Conservation (phyloP, 2,888 invertebrate species). For the Zootermopsis nevadensis region DNA sequence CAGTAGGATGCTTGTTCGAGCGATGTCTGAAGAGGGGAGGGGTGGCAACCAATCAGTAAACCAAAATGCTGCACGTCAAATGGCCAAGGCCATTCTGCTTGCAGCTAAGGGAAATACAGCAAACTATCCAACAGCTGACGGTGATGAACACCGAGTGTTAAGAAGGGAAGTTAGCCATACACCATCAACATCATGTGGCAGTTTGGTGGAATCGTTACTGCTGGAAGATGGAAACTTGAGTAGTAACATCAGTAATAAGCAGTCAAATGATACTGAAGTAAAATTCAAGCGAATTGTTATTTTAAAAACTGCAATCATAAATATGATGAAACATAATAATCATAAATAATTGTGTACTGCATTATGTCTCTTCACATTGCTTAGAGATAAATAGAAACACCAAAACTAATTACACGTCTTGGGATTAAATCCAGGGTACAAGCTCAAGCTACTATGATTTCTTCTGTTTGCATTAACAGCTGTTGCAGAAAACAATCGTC, state of each 20-base stretch:
- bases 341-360: not conserved
- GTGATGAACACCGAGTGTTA: not conserved
- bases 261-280: not conserved
- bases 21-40: constrained; percentile 45
- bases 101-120: constrained; percentile 21
- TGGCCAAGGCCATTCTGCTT: constrained; percentile 24
- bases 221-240: constrained; percentile 17
- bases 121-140: not conserved
- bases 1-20: not conserved
- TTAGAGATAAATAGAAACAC: not conserved
- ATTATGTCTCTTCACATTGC: not conserved
- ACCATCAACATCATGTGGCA: not conserved
- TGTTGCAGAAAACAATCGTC: constrained; percentile 3
- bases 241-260: not conserved
- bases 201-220: not conserved
- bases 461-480: constrained; percentile 1
- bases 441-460: constrained; percentile 7
- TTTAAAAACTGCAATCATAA: constrained; percentile 35
- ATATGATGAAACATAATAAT: constrained; percentile 22
- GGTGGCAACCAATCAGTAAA: constrained; percentile 24
- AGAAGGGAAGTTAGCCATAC: constrained; percentile 18
- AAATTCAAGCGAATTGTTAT: constrained; percentile 37
- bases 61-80: constrained; percentile 6
- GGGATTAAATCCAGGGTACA: not conserved
- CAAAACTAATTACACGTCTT: not conserved